A percentile compares a stretch with the other conserved stretches of the same genome.
phyloP scores from a whole-genome alignment of 2,113 vertebrate genomes.

The Choloepus hoffmanni region DNA sequence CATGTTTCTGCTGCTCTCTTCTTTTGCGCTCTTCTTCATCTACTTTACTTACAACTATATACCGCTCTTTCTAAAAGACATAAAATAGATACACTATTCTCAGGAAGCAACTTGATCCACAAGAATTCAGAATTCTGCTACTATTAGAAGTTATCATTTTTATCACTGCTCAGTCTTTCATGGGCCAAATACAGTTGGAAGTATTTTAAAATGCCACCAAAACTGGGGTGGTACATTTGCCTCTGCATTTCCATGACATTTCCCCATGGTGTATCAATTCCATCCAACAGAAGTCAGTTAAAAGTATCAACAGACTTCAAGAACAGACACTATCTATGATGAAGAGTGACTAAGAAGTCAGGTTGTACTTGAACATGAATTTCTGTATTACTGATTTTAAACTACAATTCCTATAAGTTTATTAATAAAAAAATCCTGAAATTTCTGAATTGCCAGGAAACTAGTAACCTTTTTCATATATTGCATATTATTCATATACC shows the following conservation, averaged over 20 bases:
- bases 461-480: background rate
- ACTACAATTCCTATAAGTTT: slow-evolving; percentile 45
- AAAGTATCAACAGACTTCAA: background rate
- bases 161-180: background rate
- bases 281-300: background rate
- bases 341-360: background rate
- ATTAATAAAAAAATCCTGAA: background rate
- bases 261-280: slow-evolving; percentile 14
- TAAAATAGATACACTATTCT: slow-evolving; percentile 47
- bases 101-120: slow-evolving; percentile 34
- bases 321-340: background rate
- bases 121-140: slow-evolving; percentile 7
- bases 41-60: slow-evolving; percentile 95
- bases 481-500: background rate
- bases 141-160: background rate
- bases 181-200: background rate
- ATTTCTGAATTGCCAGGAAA: background rate
- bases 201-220: background rate
- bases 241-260: background rate
- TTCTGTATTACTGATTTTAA: slow-evolving; percentile 25
- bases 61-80: slow-evolving; percentile 94
- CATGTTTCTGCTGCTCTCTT: slow-evolving; percentile 94
- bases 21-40: slow-evolving; percentile 96
- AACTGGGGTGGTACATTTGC: background rate
- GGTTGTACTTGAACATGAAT: background rate